A percentile compares a stretch with the other conserved stretches of the same genome.
These are phyloP conservation scores for Egretta garzetta DNA, from an alignment of 2,113 vertebrate genomes.

Conservation along the genomic window DNA sequence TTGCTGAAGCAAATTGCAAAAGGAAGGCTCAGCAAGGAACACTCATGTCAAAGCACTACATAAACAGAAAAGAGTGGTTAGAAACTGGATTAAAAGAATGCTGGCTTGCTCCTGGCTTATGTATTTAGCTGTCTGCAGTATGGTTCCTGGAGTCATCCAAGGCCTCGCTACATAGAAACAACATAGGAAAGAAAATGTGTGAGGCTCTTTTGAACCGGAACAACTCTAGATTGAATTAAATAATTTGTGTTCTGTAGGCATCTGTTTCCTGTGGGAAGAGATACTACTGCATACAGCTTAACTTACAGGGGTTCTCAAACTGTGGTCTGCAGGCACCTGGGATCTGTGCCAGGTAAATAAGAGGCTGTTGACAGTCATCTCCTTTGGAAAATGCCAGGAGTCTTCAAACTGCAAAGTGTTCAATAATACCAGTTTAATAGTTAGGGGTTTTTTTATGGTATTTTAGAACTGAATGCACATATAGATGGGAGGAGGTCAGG, in stretches of 20 bases:
- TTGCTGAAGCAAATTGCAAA: neutral
- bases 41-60: neutral
- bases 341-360: neutral
- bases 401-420: neutral
- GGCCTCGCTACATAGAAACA: neutral
- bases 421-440: neutral
- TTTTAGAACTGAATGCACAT: neutral
- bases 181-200: neutral
- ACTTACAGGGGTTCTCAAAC: neutral
- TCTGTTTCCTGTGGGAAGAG: neutral
- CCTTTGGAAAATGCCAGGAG: neutral
- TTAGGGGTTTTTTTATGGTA: neutral
- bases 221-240: neutral
- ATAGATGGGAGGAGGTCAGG: neutral
- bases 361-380: conserved; percentile 4
- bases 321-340: neutral
- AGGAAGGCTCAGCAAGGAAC: neutral
- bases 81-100: neutral
- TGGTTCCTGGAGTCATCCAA: neutral
- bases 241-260: neutral
- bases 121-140: neutral
- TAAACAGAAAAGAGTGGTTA: neutral
- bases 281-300: neutral
- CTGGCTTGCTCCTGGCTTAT: neutral
- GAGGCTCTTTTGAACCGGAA: neutral